Evolutionary conservation across 2,888 invertebrate species (phyloP).

Genomic region (Cheilosia vernalis): DNA sequence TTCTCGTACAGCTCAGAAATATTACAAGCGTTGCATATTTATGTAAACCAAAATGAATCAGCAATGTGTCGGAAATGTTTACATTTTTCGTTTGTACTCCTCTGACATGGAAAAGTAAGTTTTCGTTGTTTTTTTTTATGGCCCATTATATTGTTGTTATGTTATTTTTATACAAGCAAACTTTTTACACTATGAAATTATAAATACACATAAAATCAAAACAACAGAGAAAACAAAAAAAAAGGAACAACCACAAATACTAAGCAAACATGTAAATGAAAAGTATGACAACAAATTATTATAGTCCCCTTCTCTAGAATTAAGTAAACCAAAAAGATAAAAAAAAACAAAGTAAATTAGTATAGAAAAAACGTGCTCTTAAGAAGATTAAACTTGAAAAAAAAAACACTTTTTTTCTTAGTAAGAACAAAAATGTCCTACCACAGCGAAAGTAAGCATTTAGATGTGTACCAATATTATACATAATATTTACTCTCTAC

Average conservation of each 20-base stretch:
- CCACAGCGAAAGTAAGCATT: slow-evolving; percentile 68
- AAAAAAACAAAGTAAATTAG: slow-evolving; percentile 26
- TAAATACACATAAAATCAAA: slow-evolving; percentile 16
- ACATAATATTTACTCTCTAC: slow-evolving; percentile 65
- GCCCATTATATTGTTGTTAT: slow-evolving; percentile 69
- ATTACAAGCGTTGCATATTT: slow-evolving; percentile 60
- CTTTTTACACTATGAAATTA: slow-evolving; percentile 61
- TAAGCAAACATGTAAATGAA: slow-evolving; percentile 52
- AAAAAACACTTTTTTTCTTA: slow-evolving; percentile 41
- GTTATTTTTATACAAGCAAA: slow-evolving; percentile 65
- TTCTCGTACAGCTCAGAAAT: neutral
- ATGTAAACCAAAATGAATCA: slow-evolving; percentile 46
- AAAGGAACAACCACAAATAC: neutral
- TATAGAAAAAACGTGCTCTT: slow-evolving; percentile 60
- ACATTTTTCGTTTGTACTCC: slow-evolving; percentile 26
- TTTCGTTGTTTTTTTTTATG: slow-evolving; percentile 23
- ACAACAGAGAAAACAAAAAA: slow-evolving; percentile 5
- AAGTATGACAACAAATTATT: slow-evolving; percentile 19
- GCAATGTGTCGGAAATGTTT: slow-evolving; percentile 54
- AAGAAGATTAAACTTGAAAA: slow-evolving; percentile 43
- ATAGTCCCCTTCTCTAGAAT: slow-evolving; percentile 21
- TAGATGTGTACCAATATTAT: slow-evolving; percentile 71
- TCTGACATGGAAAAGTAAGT: slow-evolving; percentile 2
- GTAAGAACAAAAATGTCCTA: slow-evolving; percentile 51
- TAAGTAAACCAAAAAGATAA: slow-evolving; percentile 31